Evolutionary conservation across 2,113 vertebrate species (phyloP), one percentile per base, ranked within the genome.

Genomic region (Theropithecus gelada): DNA sequence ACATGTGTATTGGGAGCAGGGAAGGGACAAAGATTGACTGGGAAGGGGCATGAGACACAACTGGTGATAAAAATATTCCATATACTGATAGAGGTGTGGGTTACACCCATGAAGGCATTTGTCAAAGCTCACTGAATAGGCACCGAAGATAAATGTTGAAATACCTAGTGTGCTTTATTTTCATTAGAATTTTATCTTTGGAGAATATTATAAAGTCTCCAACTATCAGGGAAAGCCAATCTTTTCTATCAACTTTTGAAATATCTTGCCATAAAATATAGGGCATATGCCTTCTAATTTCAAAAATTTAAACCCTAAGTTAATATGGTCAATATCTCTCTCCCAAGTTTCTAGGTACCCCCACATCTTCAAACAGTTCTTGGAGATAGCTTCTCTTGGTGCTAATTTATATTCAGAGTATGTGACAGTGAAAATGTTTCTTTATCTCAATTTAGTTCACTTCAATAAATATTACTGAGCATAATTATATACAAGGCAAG

Each of bases 371-470:
- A 55, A 82, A 17, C 38, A 45, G n/a, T 75, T 95, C 45, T 73
- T 78, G 23, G 52, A 35, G 30, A 66, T 32, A 82, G 14, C 27
- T 66, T 72, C 16, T 93, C 27, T 43, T n/a, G 43, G 66, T 35
- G 38, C 40, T 75, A 73, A 66, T 88, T 96, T 91, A 45, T 43
- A 83, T 59, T 94, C 78, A 81, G 40, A 92, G 43, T 61, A 94
- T 14, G 12, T 61, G 73, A 76, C 25, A 76, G 17, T 82, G 22
- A 52, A 90, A 85, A 25, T 61, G 88, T 50, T 93, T 96, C 22
- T 82, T 90, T 9, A 87, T 73, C 81, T 93, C 35, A 94, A 76
- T 66, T 73, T 66, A 70, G 22, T 94, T 96, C 48, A 92, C 66
- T 27, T 93, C 68, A 75, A 38, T 92, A 96, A 68, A 68, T 87